Evolutionary conservation across 2,113 vertebrate species (phyloP).

Genomic region (Rhineura floridana): DNA sequence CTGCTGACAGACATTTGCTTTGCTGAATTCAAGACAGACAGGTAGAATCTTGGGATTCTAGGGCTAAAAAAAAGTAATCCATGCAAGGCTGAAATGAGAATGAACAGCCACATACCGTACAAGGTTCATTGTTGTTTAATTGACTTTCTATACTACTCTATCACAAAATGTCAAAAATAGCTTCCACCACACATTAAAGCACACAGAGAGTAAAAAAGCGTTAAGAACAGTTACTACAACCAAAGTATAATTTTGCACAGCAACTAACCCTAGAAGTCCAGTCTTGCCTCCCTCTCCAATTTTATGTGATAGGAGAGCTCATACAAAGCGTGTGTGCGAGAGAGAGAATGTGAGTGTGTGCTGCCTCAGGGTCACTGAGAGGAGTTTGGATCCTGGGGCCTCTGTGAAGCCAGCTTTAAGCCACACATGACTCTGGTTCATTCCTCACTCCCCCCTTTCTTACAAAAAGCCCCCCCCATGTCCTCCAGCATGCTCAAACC

Average conservation of each 20-base stretch:
- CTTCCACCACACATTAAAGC: neutral
- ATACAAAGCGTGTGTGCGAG: neutral
- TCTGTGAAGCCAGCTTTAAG: neutral
- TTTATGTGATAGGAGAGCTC: neutral
- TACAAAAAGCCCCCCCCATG: conserved; percentile 8
- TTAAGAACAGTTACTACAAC: neutral
- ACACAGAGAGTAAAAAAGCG: neutral
- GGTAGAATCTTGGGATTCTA: neutral
- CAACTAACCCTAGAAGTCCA: neutral
- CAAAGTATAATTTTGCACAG: neutral
- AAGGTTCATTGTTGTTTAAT: neutral
- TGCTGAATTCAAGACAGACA: neutral
- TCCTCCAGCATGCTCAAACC: neutral
- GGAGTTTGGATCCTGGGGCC: neutral
- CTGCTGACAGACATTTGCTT: neutral
- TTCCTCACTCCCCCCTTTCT: neutral
- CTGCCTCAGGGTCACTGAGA: no score
- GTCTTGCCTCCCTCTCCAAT: neutral
- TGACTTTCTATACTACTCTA: neutral
- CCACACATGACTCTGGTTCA: neutral
- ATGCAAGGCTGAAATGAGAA: neutral
- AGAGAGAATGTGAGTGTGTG: no score
- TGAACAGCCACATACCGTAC: neutral
- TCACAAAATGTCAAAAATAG: neutral
- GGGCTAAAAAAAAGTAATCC: neutral